Conservation (phyloP, 2,888 invertebrate genomes). For the Ectobius pallidus region DNA sequence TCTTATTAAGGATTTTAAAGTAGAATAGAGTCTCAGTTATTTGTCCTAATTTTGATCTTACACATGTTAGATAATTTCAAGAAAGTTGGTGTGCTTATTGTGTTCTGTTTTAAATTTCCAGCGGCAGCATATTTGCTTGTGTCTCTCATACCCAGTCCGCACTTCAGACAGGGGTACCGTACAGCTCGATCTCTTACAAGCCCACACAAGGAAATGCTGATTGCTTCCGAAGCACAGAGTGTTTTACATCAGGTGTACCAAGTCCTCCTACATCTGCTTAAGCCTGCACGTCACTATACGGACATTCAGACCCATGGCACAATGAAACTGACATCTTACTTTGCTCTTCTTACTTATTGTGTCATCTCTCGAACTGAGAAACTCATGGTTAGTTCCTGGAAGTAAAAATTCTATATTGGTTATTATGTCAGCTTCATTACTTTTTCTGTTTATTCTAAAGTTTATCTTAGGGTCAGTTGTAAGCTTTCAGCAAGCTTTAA, state of each 20-base stretch:
- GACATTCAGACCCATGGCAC: conserved; percentile 88
- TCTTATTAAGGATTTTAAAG: no score
- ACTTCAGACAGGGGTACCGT: conserved; percentile 87
- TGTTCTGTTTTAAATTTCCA: no score
- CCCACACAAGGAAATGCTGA: conserved; percentile 54
- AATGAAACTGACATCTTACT: conserved; percentile 90
- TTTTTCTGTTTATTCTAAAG: no score
- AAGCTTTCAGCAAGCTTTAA: no score
- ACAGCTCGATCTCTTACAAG: conserved; percentile 60
- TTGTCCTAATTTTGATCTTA: no score
- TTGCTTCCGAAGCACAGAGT: conserved; percentile 64
- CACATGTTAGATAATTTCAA: no score
- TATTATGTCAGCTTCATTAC: no score
- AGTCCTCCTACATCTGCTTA: conserved; percentile 74
- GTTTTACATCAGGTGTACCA: conserved; percentile 73
- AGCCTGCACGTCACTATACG: conserved; percentile 84
- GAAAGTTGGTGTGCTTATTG: no score
- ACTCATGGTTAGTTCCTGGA: conserved; percentile 72
- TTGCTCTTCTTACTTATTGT: conserved; percentile 90
- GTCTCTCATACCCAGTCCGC: conserved; percentile 87
- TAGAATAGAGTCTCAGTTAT: no score
- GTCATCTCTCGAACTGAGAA: conserved; percentile 90
- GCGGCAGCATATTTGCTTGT: conserved; percentile 90
- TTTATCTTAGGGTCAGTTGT: no score
- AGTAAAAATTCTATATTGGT: no score